Evolutionary conservation across 30 jellyfish, hydroid and myxozoan species (phyloP).

Genomic region (Hydractinia echinata): DNA sequence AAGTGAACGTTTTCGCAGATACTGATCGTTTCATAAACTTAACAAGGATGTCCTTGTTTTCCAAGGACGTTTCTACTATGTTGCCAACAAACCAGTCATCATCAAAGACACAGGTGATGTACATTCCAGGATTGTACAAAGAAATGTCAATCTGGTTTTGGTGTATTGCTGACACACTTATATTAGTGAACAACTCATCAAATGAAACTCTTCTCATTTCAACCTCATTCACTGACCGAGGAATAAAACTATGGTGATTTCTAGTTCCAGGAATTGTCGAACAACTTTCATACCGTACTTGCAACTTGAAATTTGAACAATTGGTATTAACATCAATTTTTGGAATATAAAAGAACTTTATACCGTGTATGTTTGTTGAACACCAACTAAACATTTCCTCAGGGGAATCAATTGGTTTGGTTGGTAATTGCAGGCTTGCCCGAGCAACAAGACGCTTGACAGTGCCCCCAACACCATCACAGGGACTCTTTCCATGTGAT

Average conservation of each 20-base stretch:
- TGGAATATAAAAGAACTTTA: constrained; percentile 15
- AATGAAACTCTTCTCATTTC: constrained; percentile 44
- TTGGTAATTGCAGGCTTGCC: constrained; percentile 32
- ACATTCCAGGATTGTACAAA: constrained; percentile 29
- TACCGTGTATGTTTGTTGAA: constrained; percentile 24
- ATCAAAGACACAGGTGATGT: constrained; percentile 45
- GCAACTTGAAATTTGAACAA: constrained; percentile 12
- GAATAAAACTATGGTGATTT: constrained; percentile 43
- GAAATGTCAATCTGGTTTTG: constrained; percentile 23
- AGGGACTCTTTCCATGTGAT: too few relatives aligned
- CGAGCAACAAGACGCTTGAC: constrained; percentile 41
- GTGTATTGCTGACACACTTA: too few relatives aligned
- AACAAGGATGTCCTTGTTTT: constrained; percentile 40
- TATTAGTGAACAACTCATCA: constrained; percentile 24
- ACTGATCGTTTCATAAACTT: constrained; percentile 28
- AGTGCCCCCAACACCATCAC: constrained; percentile 59
- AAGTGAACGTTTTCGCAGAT: too few relatives aligned
- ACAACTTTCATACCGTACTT: constrained; percentile 23
- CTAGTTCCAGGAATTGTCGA: constrained; percentile 46
- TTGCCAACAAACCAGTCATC: constrained; percentile 28
- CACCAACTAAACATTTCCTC: background rate
- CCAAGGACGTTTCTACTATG: constrained; percentile 27
- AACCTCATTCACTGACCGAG: constrained; percentile 16
- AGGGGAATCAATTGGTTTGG: too few relatives aligned
- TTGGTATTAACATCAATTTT: constrained; percentile 1